These are phyloP conservation scores for Hydrotaea diabolus DNA, from an alignment of 2,888 invertebrate genomes.

Conservation along the genomic window DNA sequence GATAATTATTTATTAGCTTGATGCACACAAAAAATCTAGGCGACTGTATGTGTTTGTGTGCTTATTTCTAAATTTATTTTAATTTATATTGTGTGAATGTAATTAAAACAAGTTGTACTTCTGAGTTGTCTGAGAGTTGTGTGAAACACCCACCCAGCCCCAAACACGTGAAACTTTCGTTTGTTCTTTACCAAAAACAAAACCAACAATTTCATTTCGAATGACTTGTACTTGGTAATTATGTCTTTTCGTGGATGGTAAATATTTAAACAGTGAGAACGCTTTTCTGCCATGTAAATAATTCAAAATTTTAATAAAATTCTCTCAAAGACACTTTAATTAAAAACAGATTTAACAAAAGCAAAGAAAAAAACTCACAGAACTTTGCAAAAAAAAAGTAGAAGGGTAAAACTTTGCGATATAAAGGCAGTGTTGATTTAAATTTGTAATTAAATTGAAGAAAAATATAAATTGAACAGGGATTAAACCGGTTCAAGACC, in stretches of 20 bases:
- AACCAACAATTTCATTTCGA: constrained; percentile 7
- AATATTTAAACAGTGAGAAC: constrained; percentile 52
- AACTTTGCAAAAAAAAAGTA: background rate
- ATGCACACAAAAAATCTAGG: background rate
- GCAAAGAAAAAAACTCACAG: no score
- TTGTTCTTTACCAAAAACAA: constrained; percentile 20
- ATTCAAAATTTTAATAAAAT: constrained; percentile 9
- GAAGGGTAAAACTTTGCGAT: no score
- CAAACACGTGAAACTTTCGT: background rate
- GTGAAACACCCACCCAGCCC: background rate
- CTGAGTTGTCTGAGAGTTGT: no score
- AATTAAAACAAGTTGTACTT: constrained; percentile 56
- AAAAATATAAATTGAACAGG: no score
- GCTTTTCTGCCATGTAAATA: constrained; percentile 42
- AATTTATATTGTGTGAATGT: constrained; percentile 64
- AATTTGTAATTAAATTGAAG: no score
- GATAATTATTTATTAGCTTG: constrained; percentile 56
- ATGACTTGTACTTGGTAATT: background rate
- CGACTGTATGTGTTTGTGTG: background rate
- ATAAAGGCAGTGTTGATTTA: no score
- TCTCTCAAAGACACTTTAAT: background rate
- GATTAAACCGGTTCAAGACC: no score
- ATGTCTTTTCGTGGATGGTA: constrained; percentile 5
- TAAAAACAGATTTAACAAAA: background rate
- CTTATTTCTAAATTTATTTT: constrained; percentile 22